Base-by-base conservation (phyloP, 2,113 vertebrate genomes). In the Tinamus guttatus region DNA sequence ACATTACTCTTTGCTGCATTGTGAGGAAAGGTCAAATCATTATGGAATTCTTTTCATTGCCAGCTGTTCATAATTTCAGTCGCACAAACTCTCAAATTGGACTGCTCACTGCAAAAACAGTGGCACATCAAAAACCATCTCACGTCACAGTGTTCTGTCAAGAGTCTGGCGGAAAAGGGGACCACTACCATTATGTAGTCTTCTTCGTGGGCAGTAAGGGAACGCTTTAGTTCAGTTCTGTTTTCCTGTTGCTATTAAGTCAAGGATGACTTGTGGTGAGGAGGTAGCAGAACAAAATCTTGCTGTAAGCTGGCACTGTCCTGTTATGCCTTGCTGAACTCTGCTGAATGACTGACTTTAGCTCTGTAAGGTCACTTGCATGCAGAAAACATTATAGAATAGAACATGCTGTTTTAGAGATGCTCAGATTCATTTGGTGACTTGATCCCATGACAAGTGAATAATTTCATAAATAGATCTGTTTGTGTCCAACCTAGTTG, bases 181-280 rank as follows among this genome's bases (percentile, higher is more conserved):
- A 5, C 0, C 58, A 7, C 49, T 38, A 3, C 3, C 38, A 5
- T 3, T 43, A 85, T 12, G 13, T 12, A 7, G 43, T 92, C 41
- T 89, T 98, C 27, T 94, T 79, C 77, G 96, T 98, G 74, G 96
- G 95, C 47, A 98, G 98, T 98, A 96, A 98, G 98, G 97, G 27
- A 38, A 68, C 16, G 36, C 14, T 28, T 90, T 78, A 32, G 70
- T 88, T 38, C 17, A 41, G 32, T 71, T 94, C 56, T 83, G 4
- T 88, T 88, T 86, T 77, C 7, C 21, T 63, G 4, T 58, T 85
- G 13, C 51, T 81, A 25, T 2, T 40, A 80, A 83, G 38, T 60
- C 30, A 68, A 27, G 45, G 86, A 68, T 52, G 27, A 22, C 30
- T 71, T 14, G 5, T 2, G 14, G 16, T 27, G 16, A 19, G 45